These are phyloP conservation scores for Gobio occitaniae DNA, from an alignment of 2,797 vertebrate genomes.

Conservation along the genomic window DNA sequence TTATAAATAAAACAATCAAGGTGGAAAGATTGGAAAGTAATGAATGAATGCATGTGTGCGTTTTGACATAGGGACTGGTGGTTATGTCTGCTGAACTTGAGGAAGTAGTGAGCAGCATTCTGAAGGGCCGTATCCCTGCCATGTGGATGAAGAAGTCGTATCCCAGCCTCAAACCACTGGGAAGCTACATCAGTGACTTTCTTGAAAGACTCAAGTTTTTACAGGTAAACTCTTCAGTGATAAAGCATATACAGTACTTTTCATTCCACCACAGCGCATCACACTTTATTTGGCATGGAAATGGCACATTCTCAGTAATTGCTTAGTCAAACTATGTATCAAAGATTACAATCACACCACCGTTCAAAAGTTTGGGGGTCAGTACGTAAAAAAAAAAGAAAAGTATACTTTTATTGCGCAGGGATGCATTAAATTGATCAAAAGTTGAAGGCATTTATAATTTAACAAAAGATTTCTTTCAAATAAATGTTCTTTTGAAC, in stretches of 20 bases:
- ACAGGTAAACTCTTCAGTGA: conserved; percentile 74
- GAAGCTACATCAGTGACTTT: conserved; percentile 88
- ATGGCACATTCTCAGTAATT: not conserved
- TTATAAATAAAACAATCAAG: not conserved
- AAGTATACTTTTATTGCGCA: not conserved
- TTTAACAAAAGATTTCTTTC: not conserved
- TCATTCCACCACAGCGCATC: not conserved
- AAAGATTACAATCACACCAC: not conserved
- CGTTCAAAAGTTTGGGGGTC: not conserved
- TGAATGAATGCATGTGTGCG: conserved; percentile 27
- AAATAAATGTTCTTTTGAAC: not conserved
- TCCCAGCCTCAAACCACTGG: conserved; percentile 90
- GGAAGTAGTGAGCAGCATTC: conserved; percentile 86
- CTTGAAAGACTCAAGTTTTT: conserved; percentile 85
- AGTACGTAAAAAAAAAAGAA: too few relatives aligned
- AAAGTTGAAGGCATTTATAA: not conserved
- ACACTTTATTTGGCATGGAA: not conserved
- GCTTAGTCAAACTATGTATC: not conserved
- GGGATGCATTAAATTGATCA: not conserved
- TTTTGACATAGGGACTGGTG: conserved; percentile 79
- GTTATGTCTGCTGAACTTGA: conserved; percentile 90
- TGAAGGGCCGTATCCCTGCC: conserved; percentile 85
- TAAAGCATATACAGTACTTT: not conserved
- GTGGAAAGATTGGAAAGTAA: not conserved
- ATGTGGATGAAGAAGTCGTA: conserved; percentile 92